Conservation (phyloP, 2,888 invertebrate genomes). For the Stenchaetothrips biformis region DNA sequence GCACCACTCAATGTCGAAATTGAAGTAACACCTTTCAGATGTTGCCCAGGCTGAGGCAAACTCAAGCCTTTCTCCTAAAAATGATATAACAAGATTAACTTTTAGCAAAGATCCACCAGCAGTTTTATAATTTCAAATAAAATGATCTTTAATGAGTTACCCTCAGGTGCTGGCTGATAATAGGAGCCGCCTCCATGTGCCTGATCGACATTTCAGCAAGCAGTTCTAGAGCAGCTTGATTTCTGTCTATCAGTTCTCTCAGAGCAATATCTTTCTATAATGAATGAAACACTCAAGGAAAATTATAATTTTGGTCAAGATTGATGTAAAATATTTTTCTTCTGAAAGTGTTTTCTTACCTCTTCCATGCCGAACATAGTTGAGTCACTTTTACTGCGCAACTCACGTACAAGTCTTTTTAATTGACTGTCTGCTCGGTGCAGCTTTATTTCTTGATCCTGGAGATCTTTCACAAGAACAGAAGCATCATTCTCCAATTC, state of each 20-base stretch:
- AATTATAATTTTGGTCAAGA: not conserved
- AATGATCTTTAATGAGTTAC: not conserved
- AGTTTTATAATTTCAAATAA: no score
- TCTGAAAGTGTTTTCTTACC: constrained; percentile 39
- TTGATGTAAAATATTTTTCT: not conserved
- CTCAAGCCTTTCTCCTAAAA: not conserved
- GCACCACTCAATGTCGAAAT: not conserved
- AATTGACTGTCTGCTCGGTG: constrained; percentile 48
- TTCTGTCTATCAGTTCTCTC: constrained; percentile 56
- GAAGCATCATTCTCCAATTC: constrained; percentile 40
- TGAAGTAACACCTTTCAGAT: not conserved
- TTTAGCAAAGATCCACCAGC: not conserved
- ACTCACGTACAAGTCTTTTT: constrained; percentile 45
- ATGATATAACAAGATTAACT: not conserved
- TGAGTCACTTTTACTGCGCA: constrained; percentile 41
- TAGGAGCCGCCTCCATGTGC: constrained; percentile 46
- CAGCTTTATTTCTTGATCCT: constrained; percentile 48
- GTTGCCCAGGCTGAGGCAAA: constrained; percentile 7
- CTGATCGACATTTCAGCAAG: constrained; percentile 51
- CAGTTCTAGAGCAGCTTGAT: constrained; percentile 53
- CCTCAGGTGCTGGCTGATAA: constrained; percentile 44
- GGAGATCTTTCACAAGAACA: constrained; percentile 44
- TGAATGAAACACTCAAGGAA: constrained; percentile 6
- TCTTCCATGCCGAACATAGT: constrained; percentile 43
- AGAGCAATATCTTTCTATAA: constrained; percentile 54